Conservation (phyloP, 2,113 vertebrate species). For the Tamias sibiricus region DNA sequence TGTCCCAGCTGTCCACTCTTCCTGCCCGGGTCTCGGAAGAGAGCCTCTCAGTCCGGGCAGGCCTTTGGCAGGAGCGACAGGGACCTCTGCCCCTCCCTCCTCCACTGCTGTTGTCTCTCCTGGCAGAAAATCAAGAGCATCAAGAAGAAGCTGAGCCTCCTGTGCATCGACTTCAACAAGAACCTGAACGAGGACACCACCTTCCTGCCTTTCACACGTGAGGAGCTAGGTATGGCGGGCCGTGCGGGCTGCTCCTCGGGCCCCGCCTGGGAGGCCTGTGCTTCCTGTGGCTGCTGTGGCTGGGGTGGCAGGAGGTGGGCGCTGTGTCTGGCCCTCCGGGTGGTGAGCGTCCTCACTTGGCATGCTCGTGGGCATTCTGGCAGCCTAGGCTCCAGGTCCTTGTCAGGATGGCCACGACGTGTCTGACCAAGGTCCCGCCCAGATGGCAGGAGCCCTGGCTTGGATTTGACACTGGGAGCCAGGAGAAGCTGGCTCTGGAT, state of each 20-base stretch:
- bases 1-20: too few species aligned
- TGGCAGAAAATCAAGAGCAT: slow-evolving; percentile 95
- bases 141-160: slow-evolving; percentile 95
- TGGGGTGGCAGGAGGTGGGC: neutral
- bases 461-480: too few species aligned
- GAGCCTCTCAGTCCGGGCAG: too few species aligned
- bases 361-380: too few species aligned
- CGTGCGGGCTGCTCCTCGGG: neutral
- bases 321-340: too few species aligned
- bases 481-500: too few species aligned
- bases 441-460: too few species aligned
- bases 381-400: neutral
- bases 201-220: slow-evolving; percentile 90
- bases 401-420: neutral
- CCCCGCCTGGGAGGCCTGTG: neutral
- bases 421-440: too few species aligned
- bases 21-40: neutral
- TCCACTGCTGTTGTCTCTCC: rapidly evolving
- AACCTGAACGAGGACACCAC: slow-evolving; percentile 97
- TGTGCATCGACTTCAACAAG: slow-evolving; percentile 98
- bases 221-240: slow-evolving; percentile 90
- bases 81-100: too few species aligned
- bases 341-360: too few species aligned
- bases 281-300: too few species aligned
- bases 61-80: neutral